phyloP scores from a whole-genome alignment of 2,888 invertebrate genomes.

The Eubasilissa splendida region DNA sequence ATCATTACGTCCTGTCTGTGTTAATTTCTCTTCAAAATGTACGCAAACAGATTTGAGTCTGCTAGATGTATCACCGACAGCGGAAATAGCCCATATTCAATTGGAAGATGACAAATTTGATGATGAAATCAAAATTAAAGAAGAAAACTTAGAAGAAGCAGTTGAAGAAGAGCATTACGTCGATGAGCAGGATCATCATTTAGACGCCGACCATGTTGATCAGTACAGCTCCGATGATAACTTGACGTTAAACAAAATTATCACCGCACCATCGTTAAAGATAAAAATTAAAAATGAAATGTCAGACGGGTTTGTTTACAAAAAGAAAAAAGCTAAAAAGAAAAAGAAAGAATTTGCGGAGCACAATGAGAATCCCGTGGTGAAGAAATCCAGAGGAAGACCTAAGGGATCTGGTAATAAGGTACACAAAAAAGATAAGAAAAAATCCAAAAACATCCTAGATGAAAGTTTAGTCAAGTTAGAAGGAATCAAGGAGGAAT shows the following conservation, averaged over 20 bases:
- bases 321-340: slow-evolving; percentile 47
- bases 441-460: slow-evolving; percentile 19
- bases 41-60: slow-evolving; percentile 49
- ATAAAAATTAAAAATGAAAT: slow-evolving; percentile 48
- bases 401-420: slow-evolving; percentile 53
- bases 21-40: slow-evolving; percentile 38
- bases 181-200: no score
- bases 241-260: slow-evolving; percentile 49
- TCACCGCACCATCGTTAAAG: slow-evolving; percentile 25
- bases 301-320: not conserved
- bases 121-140: slow-evolving; percentile 41
- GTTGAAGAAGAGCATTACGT: slow-evolving; percentile 6
- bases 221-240: slow-evolving; percentile 55
- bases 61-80: not conserved
- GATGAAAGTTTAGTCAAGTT: slow-evolving; percentile 35
- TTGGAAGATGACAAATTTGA: slow-evolving; percentile 11
- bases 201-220: slow-evolving; percentile 17
- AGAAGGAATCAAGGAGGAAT: slow-evolving; percentile 17
- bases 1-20: not conserved
- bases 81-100: slow-evolving; percentile 27
- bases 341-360: slow-evolving; percentile 29
- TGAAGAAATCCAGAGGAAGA: slow-evolving; percentile 40
- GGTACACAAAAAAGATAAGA: slow-evolving; percentile 5
- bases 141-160: slow-evolving; percentile 38
- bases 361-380: not conserved